Evolutionary conservation across 2,797 vertebrate genomes (phyloP), one percentile per base, ranked within the genome.

Genomic region (Mastacembelus armatus): DNA sequence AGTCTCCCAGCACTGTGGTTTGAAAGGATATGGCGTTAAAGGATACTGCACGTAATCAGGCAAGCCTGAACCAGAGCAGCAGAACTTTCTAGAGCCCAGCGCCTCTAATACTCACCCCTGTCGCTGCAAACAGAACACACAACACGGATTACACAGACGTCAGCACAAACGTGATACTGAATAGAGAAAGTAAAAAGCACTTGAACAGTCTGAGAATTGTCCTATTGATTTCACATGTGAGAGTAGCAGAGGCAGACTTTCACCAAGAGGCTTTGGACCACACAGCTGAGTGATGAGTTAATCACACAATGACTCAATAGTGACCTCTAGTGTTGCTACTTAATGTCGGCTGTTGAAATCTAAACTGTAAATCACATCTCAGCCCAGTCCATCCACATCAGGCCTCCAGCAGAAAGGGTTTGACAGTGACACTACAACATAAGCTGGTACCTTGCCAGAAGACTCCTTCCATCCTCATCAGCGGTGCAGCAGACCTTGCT

Each of bases 61-160:
- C 68, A 90, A 83, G 84, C 84, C 86, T 90, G 87, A 90, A 87
- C 86, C 81, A 87, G 86, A 84, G 82, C 81, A 90, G 92, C 89
- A 90, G 91, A 88, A 90, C 80, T 92, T 81, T 92, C 88, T 94
- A 93, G 91, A 92, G 89, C 85, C 88, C 93, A 92, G 87, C 85
- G 93, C 93, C 90, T 91, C 88, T 95, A 95, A 95, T 94, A 95
- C 95, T 96, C 94, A 95, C 94, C 95, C 76, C 86, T 93, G 92
- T 89, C 85, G 88, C 92, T 92, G 93, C 85, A 92, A 93, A 92
- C 79, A 89, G 75, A 91, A 86, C 84, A 92, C 64, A 92, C 45
- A 88, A 90, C 58, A 90, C 39, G 15, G 67, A 64, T 61, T 42
- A 74, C 42, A 74, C 45, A 48, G n/a, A 60, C 1, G 11, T 71